phyloP scores from a whole-genome alignment of 92 coral and sea anemone species.

The Anthopleura xanthogrammica region DNA sequence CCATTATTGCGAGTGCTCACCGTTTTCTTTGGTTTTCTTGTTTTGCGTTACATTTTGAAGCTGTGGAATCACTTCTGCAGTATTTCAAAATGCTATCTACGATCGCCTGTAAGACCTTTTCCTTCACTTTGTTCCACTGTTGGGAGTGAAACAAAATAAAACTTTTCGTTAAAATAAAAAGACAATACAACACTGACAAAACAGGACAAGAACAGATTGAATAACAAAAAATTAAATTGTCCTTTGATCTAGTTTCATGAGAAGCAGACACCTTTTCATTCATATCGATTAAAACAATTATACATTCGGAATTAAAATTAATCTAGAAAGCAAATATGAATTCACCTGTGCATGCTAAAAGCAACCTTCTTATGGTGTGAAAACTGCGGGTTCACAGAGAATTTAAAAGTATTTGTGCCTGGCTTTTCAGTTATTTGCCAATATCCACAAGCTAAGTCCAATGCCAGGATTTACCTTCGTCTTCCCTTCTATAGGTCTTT shows the following conservation, averaged over 20 bases:
- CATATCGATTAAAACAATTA: too few relatives aligned
- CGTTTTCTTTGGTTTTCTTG: background rate
- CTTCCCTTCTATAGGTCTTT: background rate
- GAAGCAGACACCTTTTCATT: too few relatives aligned
- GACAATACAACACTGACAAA: background rate
- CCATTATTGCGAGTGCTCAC: background rate
- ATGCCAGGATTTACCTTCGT: background rate
- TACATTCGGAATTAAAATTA: too few relatives aligned
- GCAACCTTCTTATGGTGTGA: too few relatives aligned
- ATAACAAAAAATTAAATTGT: background rate
- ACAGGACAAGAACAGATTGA: background rate
- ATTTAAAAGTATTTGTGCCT: background rate
- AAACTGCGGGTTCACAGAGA: too few relatives aligned
- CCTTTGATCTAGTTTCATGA: too few relatives aligned
- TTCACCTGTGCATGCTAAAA: too few relatives aligned
- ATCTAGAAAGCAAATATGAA: too few relatives aligned
- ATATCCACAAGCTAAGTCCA: background rate
- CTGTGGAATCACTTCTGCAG: constrained; percentile 4
- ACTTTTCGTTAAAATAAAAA: background rate
- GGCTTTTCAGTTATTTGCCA: background rate
- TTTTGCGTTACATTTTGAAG: background rate
- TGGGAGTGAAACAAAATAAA: background rate
- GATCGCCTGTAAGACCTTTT: background rate
- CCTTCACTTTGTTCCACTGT: constrained; percentile 21
- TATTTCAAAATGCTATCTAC: background rate